Base-by-base conservation (phyloP, 2,888 invertebrate genomes). In the Aporophyla lueneburgensis region DNA sequence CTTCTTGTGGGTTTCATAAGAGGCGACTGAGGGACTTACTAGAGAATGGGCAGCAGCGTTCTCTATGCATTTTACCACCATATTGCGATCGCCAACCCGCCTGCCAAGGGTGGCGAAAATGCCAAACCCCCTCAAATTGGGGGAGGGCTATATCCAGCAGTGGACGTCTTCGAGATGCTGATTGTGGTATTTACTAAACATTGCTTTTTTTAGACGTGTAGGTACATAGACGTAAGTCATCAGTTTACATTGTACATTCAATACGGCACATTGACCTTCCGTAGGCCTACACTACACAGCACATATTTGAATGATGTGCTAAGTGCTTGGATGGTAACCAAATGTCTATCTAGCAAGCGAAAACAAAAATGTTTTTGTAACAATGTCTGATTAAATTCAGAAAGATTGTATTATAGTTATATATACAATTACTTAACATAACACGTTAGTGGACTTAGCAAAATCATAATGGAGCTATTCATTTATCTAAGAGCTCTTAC, bases 221-320 rank as follows among this genome's bases (percentile, higher is more conserved):
- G 19, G 2, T 49, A 49, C 27, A n/a, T 33, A 19, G 43, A 46
- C 10, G 43, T 76, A 71, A 82, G 33, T 84, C 75, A 82, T 74
- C 43, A 12, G 59, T 65, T 74, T 61, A 33, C 40, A 51, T 12
- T 58, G 19, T 46, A 74, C 68, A 75, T 84, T 70, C 71, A 61
- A 33, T 56, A 51, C 46, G 21, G 85, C 49, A 69, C 82, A 54
- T 76, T 67, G 63, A 81, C 81, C 81, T 73, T 76, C 51, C 24
- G 19, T 19, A 21, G 51, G 58, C 54, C 46, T 53, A 68, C 3
- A 33, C 21, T 10, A 46, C 10, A 46, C 43, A 46, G 0, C 10
- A n/a, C 53, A 53, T 43, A 51, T 16, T 43, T 65, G 19, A 71
- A 68, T 19, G 10, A 68, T 33, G 46, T 59, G 72, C 10, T 56